Base-by-base conservation (phyloP, 2,888 invertebrate genomes). In the Anagyrus pseudococci region DNA sequence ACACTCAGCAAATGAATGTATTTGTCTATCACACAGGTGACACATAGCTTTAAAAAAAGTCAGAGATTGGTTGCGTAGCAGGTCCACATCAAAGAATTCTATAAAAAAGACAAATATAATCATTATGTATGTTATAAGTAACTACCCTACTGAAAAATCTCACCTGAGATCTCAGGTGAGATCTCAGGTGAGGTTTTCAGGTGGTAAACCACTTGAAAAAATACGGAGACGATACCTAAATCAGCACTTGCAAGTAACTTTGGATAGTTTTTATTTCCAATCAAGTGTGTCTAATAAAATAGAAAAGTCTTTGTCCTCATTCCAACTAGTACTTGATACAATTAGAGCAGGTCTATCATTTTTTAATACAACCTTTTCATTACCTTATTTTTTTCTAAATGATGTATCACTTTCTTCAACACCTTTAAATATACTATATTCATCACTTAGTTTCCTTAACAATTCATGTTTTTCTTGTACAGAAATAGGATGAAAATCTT, bases 311-410 rank as follows among this genome's bases (percentile, higher is more conserved):
- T 98, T 97, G 85, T 98, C 97, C 65, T 92, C 90, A 25, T 99
- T 99, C 99, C 99, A 99, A 81, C 98, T 98, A 0, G 99, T 99
- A 73, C 96, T 96, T 19, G 96, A 97, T 37, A 98, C 89, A 40
- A 99, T 75, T 44, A 99, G 82, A 0, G 91, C 95, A 23, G 96
- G 94, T 67, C 96, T 85, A 44, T 87, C 83, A 0, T 77, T 71
- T 70, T 85, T 85, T 25, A 87, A 80, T 20, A 77, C 74, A 20
- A 90, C 83, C 7, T 81, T 77, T 2, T 85, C 85, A 70, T 82
- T 81, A n/a, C 81, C 78, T 33, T 81, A 70, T 64, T 83, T 77
- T 72, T 87, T 83, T 4, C 93, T 93, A 69, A 94, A 88, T 48
- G 85, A 83, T 6, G 92, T 91, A 23, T 82, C 82, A 52, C 83